phyloP scores from a whole-genome alignment of 1,140 invertebrate species.

The Aphelinus atriplicis region DNA sequence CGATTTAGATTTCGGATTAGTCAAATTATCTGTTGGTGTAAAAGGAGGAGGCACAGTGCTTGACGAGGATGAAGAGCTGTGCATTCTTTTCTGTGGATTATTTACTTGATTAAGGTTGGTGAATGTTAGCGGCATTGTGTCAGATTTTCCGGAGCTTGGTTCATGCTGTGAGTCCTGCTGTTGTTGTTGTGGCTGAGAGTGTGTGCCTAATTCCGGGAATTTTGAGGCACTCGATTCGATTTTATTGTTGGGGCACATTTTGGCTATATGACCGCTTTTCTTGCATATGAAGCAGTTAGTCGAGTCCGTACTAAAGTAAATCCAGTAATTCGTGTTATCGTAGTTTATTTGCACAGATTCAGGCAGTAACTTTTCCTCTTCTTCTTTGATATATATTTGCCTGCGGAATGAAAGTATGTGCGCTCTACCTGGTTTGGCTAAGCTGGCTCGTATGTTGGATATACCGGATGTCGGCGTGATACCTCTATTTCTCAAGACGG shows the following conservation, averaged over 20 bases:
- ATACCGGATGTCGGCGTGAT: neutral
- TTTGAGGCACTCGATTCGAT: too few relatives aligned
- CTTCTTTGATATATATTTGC: slow-evolving; percentile 25
- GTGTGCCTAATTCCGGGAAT: too few relatives aligned
- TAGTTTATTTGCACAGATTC: slow-evolving; percentile 5
- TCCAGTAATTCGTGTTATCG: slow-evolving; percentile 25
- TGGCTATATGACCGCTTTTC: slow-evolving; percentile 22
- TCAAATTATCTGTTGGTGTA: too few relatives aligned
- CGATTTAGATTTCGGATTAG: too few relatives aligned
- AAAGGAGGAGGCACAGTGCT: too few relatives aligned
- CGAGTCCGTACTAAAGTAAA: slow-evolving; percentile 19
- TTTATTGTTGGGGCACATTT: neutral
- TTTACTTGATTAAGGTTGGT: too few relatives aligned
- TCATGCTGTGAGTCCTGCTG: too few relatives aligned
- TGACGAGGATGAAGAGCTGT: too few relatives aligned
- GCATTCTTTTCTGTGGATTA: too few relatives aligned
- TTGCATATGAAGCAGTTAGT: slow-evolving; percentile 20
- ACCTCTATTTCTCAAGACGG: neutral
- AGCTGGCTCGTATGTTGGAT: slow-evolving; percentile 1
- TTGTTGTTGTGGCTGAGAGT: too few relatives aligned
- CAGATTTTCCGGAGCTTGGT: too few relatives aligned
- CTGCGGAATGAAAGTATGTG: slow-evolving; percentile 20
- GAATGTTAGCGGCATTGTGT: too few relatives aligned
- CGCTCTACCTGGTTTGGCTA: slow-evolving; percentile 6
- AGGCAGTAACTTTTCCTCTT: slow-evolving; percentile 10